Conservation (phyloP, 2,797 vertebrate genomes). For the Margarornis squamiger region DNA sequence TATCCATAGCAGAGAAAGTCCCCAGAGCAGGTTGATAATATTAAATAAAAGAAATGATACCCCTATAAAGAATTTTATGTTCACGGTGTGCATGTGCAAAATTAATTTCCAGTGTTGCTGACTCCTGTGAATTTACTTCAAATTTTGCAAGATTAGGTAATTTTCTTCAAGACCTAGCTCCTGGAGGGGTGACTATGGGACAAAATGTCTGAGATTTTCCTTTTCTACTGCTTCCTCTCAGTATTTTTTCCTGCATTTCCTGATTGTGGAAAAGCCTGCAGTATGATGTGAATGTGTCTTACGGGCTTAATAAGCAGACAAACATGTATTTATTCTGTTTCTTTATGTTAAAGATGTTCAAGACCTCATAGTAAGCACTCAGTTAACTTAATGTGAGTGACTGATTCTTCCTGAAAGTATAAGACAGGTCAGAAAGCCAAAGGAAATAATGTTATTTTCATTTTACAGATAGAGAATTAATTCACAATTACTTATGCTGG, state of each 20-base stretch:
- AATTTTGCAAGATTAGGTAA: not conserved
- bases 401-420: not conserved
- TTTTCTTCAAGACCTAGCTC: not conserved
- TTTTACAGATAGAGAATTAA: not conserved
- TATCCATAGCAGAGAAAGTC: not conserved
- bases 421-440: not conserved
- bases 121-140: not conserved
- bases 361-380: not conserved
- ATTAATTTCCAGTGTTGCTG: not conserved
- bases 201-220: not conserved
- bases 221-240: not conserved
- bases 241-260: not conserved
- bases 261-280: not conserved
- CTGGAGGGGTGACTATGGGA: not conserved
- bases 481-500: not conserved
- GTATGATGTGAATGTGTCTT: not conserved
- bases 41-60: not conserved
- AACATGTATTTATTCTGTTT: not conserved
- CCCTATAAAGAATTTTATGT: not conserved
- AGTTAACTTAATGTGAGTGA: not conserved
- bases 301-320: not conserved
- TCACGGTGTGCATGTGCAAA: not conserved
- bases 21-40: not conserved
- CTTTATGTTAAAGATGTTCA: not conserved
- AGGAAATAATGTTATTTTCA: not conserved